phyloP scores from a whole-genome alignment of 2,113 vertebrate genomes.

The Colinus virginianus region DNA sequence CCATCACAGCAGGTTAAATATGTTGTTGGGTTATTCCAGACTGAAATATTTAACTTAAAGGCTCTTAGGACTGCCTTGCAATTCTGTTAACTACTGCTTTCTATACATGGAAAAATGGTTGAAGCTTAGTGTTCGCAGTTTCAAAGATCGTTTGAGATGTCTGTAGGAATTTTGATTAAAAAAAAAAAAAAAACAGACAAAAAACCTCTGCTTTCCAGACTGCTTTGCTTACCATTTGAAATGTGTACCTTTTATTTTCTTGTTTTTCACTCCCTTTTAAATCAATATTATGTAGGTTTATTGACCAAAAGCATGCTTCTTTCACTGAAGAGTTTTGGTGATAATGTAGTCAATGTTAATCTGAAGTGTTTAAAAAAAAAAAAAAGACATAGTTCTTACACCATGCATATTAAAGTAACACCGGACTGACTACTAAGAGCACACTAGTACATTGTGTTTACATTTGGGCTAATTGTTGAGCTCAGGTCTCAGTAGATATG shows the following conservation, averaged over 20 bases:
- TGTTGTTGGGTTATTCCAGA: background rate
- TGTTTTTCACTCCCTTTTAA: fast-evolving
- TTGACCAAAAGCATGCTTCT: background rate
- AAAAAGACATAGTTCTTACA: background rate
- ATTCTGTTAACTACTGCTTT: background rate
- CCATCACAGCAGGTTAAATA: background rate
- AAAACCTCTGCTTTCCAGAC: background rate
- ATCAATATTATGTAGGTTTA: background rate
- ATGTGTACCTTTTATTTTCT: background rate
- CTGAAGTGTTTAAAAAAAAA: background rate
- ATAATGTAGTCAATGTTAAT: background rate
- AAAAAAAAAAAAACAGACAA: background rate
- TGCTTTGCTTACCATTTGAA: background rate
- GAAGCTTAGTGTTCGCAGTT: background rate
- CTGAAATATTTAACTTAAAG: background rate
- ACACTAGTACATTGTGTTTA: background rate
- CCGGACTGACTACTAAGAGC: background rate
- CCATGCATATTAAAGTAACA: background rate
- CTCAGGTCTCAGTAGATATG: background rate
- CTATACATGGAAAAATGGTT: background rate
- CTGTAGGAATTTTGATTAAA: background rate
- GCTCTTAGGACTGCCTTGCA: background rate
- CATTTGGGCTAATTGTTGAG: background rate
- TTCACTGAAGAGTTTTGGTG: background rate
- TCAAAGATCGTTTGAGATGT: background rate